Percentiles rank a stretch among this genome's conserved stretches.
Conservation (phyloP, 1,140 invertebrate species). For the Plodia interpunctella region DNA sequence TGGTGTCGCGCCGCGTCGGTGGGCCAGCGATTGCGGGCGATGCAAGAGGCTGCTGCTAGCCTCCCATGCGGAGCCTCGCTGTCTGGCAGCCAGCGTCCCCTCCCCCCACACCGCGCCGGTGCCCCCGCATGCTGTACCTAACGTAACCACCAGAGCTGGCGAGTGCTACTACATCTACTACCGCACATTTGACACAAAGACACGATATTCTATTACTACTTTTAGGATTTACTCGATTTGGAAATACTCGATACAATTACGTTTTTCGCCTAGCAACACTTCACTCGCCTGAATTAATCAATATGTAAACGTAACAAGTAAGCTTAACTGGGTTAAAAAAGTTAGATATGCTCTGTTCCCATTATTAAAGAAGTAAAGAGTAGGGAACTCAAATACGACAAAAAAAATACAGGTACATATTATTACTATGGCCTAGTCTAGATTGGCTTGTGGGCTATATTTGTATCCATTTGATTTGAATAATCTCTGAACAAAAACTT, state of each 20-base stretch:
- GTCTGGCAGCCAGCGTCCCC: slow-evolving; percentile 59
- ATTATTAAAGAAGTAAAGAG: too few species aligned
- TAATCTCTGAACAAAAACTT: too few species aligned
- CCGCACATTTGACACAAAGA: slow-evolving; percentile 16
- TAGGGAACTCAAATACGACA: too few species aligned
- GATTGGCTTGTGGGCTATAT: too few species aligned
- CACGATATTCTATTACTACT: slow-evolving; percentile 28
- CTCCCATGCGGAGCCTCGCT: slow-evolving; percentile 73
- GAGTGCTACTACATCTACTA: slow-evolving; percentile 7
- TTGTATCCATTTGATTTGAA: too few species aligned
- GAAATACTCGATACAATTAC: not conserved
- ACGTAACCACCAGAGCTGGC: slow-evolving; percentile 19
- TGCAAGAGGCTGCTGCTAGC: slow-evolving; percentile 70
- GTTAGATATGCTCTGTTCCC: too few species aligned
- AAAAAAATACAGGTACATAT: too few species aligned
- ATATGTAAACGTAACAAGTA: too few species aligned
- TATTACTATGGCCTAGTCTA: too few species aligned
- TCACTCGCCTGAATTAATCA: too few species aligned
- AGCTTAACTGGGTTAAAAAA: too few species aligned
- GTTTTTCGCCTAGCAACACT: too few species aligned
- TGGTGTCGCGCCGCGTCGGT: slow-evolving; percentile 33
- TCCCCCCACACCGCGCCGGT: slow-evolving; percentile 43
- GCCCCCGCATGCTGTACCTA: slow-evolving; percentile 23
- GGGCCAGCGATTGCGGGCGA: slow-evolving; percentile 32
- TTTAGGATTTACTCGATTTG: slow-evolving; percentile 18